phyloP scores from a whole-genome alignment of 2,113 vertebrate species.

The Hippopotamus amphibius region DNA sequence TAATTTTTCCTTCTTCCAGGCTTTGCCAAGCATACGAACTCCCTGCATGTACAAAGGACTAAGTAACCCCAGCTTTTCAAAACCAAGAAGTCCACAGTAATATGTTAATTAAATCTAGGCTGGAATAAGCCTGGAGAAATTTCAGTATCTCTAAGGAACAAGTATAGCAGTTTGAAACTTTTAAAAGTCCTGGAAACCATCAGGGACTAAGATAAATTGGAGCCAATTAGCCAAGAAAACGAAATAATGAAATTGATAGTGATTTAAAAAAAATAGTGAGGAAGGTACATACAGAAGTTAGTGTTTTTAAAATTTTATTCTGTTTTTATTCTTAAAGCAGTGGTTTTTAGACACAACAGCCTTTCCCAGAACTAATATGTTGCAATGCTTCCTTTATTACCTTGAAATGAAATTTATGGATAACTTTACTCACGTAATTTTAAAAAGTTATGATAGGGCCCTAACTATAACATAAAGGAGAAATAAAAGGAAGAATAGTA shows the following conservation, averaged over 20 bases:
- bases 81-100: neutral
- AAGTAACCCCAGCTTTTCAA: slow-evolving; percentile 14
- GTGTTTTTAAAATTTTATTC: slow-evolving; percentile 24
- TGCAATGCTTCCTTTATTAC: neutral
- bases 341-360: neutral
- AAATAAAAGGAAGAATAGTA: neutral
- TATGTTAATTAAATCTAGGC: neutral
- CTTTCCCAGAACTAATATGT: neutral
- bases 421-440: neutral
- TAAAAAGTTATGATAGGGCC: neutral
- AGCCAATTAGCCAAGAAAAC: neutral
- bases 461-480: neutral
- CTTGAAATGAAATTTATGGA: neutral
- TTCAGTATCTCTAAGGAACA: neutral
- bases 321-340: neutral
- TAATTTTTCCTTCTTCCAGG: neutral
- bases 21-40: neutral
- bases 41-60: neutral
- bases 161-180: neutral
- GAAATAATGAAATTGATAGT: neutral
- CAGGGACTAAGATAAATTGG: neutral
- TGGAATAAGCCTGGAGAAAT: neutral
- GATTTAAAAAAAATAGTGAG: neutral
- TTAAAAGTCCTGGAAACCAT: neutral
- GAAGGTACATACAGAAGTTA: neutral